A percentile compares a stretch with the other conserved stretches of the same genome.
These are phyloP conservation scores for Margaritifera margaritifera DNA, from an alignment of 2,888 invertebrate genomes.

Conservation along the genomic window DNA sequence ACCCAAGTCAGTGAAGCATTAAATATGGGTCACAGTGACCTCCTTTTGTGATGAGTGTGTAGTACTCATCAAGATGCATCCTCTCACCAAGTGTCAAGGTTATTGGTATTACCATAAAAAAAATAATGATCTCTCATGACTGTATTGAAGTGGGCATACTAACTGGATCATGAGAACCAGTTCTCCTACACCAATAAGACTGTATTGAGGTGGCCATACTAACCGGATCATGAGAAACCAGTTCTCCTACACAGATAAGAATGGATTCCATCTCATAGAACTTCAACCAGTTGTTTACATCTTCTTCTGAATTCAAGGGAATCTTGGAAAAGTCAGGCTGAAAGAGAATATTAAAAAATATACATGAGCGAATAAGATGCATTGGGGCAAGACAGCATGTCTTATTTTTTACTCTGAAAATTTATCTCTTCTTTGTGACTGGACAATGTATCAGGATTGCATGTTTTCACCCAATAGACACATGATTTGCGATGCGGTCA, in stretches of 20 bases:
- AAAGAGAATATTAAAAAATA: constrained; percentile 13
- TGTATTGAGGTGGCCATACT: constrained; percentile 27
- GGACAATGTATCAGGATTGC: too few species aligned
- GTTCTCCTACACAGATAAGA: constrained; percentile 81
- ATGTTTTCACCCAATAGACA: too few species aligned
- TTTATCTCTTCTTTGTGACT: too few species aligned
- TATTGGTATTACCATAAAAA: too few species aligned
- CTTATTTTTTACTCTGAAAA: too few species aligned
- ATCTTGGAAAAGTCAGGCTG: constrained; percentile 86
- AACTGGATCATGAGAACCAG: constrained; percentile 48
- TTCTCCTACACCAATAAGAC: neutral
- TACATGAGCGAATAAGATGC: neutral
- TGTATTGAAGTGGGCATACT: constrained; percentile 28
- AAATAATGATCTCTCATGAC: too few species aligned
- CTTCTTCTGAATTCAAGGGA: constrained; percentile 82
- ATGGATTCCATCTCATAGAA: constrained; percentile 94
- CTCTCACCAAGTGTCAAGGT: too few species aligned
- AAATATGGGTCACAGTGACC: too few species aligned
- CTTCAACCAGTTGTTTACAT: constrained; percentile 90
- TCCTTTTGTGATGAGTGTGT: too few species aligned
- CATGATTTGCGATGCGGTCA: too few species aligned
- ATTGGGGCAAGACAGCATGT: neutral
- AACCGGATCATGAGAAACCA: constrained; percentile 71
- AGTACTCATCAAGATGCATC: too few species aligned
- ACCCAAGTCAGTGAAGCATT: too few species aligned